Evolutionary conservation across 1,140 invertebrate genomes (phyloP).

Genomic region (Dendroctonus ponderosae): DNA sequence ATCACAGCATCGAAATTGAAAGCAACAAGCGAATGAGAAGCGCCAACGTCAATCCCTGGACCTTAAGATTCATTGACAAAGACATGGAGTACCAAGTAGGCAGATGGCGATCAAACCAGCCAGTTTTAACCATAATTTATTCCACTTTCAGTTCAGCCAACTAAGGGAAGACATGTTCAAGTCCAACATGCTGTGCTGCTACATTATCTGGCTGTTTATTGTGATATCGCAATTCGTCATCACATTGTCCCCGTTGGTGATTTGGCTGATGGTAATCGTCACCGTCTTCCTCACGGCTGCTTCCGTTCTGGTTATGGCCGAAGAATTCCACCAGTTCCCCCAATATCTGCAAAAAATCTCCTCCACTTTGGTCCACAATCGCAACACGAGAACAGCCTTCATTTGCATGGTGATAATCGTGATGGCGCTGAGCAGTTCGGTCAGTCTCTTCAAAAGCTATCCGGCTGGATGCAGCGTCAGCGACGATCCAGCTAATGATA

Average conservation of each 20-base stretch:
- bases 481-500: background rate
- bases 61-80: slow-evolving; percentile 77
- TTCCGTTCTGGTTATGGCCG: slow-evolving; percentile 79
- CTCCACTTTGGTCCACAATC: slow-evolving; percentile 68
- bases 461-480: background rate
- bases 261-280: slow-evolving; percentile 56
- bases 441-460: slow-evolving; percentile 30
- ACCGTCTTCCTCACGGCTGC: slow-evolving; percentile 67
- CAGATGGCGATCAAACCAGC: slow-evolving; percentile 4
- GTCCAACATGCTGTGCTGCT: slow-evolving; percentile 90
- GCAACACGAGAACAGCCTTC: slow-evolving; percentile 69
- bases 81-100: slow-evolving; percentile 58
- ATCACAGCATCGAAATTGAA: slow-evolving; percentile 87
- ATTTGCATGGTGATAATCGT: slow-evolving; percentile 77
- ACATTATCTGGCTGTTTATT: slow-evolving; percentile 88
- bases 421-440: slow-evolving; percentile 61
- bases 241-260: slow-evolving; percentile 31
- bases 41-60: slow-evolving; percentile 84
- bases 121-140: background rate
- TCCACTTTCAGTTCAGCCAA: slow-evolving; percentile 69
- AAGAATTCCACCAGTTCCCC: slow-evolving; percentile 73
- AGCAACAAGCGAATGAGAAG: slow-evolving; percentile 88
- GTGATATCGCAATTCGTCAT: slow-evolving; percentile 59
- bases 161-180: slow-evolving; percentile 92
- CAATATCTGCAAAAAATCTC: slow-evolving; percentile 67